Evolutionary conservation across 2,888 invertebrate species (phyloP), one percentile per base, ranked within the genome.

Genomic region (Tetanocera ferruginea): DNA sequence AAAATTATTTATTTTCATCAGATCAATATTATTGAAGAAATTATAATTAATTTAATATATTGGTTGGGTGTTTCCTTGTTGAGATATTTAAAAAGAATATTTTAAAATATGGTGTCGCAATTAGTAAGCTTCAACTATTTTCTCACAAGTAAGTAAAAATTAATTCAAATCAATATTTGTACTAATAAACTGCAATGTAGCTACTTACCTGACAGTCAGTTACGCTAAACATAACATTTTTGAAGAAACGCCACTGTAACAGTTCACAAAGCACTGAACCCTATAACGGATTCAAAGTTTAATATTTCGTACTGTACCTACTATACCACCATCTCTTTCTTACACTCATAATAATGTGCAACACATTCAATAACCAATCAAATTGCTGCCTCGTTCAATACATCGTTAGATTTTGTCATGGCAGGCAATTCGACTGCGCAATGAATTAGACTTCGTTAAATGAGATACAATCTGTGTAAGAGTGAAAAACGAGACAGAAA

Each of bases 401-500:
- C 37, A 34, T 71, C 49, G 70, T n/a, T 34, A 23, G 64, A 51
- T 23, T 25, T 51, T 5, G 17, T 25, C 17, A 60, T 37, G 19
- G 55, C 11, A 17, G 60, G 52, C 31, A 79, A 23, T 28, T 72
- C 78, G 78, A 78, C 80, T 83, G 85, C 87, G 87, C 86, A 87
- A 87, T 87, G 86, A 87, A 86, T 87, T 87, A 87, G 83, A 82
- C 79, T 80, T 80, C 81, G 86, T 86, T 86, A 87, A 87, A 86
- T 84, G 84, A 82, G 83, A 80, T 84, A 84, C 23, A 51, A 37
- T 67, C 66, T 78, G 73, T 78, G 72, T 19, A 31, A 52, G 25
- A 76, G 66, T 69, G 76, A 37, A 67, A 57, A 69, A 73, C 34
- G 23, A 72, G 57, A 60, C 37, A 37, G 76, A 49, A 67, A 43